Conservation (phyloP, 2,888 invertebrate genomes). For the Plagodis pulveraria region DNA sequence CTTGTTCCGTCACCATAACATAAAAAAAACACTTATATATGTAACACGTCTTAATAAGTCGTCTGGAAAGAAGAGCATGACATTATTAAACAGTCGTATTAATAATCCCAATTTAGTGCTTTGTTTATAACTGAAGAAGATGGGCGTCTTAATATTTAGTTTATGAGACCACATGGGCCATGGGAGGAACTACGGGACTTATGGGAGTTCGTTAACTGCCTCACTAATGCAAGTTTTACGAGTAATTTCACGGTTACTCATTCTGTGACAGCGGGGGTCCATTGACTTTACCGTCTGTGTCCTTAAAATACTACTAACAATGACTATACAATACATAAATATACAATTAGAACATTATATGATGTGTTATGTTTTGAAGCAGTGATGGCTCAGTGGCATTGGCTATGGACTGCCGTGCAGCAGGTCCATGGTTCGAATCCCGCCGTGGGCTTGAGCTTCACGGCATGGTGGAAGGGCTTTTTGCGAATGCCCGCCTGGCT, state of each 20-base stretch:
- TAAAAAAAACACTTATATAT: too few species aligned
- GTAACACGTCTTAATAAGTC: too few species aligned
- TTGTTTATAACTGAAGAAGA: conserved; percentile 60
- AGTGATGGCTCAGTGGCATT: too few species aligned
- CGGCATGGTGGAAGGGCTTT: too few species aligned
- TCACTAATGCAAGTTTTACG: conserved; percentile 79
- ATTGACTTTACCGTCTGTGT: conserved; percentile 2
- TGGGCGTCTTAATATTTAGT: conserved; percentile 59
- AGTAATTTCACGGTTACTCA: conserved; percentile 81
- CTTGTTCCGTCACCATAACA: too few species aligned
- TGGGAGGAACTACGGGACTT: conserved; percentile 39
- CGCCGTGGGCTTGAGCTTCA: too few species aligned
- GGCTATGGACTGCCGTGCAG: too few species aligned
- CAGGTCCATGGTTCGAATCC: too few species aligned
- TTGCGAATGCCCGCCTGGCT: too few species aligned
- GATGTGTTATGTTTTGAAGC: too few species aligned
- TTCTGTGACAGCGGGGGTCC: conserved; percentile 63
- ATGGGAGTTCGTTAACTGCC: conserved; percentile 60
- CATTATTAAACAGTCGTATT: conserved; percentile 58
- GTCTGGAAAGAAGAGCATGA: conserved; percentile 20
- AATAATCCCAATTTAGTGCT: conserved; percentile 68
- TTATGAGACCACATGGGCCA: conserved; percentile 76
- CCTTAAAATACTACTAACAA: conserved; percentile 1
- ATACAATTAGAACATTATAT: too few species aligned
- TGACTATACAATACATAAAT: too few species aligned